These are phyloP conservation scores for Sciurus vulgaris DNA, from an alignment of 2,797 vertebrate genomes.

Conservation along the genomic window DNA sequence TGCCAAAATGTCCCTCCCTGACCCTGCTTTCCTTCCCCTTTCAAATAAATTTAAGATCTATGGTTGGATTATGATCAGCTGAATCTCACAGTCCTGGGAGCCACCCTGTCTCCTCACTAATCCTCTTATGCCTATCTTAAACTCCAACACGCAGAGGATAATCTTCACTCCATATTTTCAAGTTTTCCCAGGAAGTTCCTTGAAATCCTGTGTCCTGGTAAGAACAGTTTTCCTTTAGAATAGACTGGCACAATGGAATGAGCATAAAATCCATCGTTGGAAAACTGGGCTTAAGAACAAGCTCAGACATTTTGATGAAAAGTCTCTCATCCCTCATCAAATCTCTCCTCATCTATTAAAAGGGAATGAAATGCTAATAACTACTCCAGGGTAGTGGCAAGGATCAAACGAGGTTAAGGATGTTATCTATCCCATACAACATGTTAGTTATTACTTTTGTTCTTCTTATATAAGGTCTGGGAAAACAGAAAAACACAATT, in stretches of 20 bases:
- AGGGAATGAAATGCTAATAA: neutral
- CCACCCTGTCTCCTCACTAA: slow-evolving; percentile 69
- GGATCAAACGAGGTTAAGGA: slow-evolving; percentile 28
- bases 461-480: slow-evolving; percentile 50
- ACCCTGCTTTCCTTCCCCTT: neutral
- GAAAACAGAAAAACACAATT: slow-evolving; percentile 55
- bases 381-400: neutral
- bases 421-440: neutral
- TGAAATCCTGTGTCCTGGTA: neutral
- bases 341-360: neutral
- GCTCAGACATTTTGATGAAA: neutral
- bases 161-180: slow-evolving; percentile 60
- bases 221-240: slow-evolving; percentile 41
- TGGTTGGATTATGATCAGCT: slow-evolving; percentile 48
- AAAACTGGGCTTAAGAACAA: neutral
- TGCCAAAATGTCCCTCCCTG: neutral
- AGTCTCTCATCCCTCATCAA: neutral
- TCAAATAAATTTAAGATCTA: slow-evolving; percentile 55
- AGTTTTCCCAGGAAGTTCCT: slow-evolving; percentile 46
- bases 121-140: slow-evolving; percentile 57
- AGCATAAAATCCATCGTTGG: slow-evolving; percentile 10
- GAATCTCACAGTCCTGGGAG: slow-evolving; percentile 47
- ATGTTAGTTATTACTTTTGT: slow-evolving; percentile 46
- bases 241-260: neutral
- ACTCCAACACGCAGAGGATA: slow-evolving; percentile 59